A percentile compares a stretch with the other conserved stretches of the same genome.
phyloP scores from a whole-genome alignment of 1,140 invertebrate genomes.

The Drosophila varians region DNA sequence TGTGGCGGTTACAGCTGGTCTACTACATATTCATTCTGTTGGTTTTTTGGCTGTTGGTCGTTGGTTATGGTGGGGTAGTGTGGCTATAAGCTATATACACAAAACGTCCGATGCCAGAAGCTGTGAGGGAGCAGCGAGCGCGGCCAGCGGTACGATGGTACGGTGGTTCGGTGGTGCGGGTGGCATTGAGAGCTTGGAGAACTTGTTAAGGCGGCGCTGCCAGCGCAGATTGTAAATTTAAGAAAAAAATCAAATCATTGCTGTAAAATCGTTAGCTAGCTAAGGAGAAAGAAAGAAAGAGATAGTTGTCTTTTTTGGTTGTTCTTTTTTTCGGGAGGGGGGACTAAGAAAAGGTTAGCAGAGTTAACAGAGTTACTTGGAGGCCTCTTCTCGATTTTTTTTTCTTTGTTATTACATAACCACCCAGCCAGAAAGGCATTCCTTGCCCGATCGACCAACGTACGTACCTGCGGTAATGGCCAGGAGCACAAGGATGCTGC shows the following conservation, averaged over 20 bases:
- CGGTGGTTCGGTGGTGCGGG: constrained; percentile 29
- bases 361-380: constrained; percentile 28
- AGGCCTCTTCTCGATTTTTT: neutral
- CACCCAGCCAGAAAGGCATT: constrained; percentile 15
- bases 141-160: constrained; percentile 13
- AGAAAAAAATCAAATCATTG: constrained; percentile 84
- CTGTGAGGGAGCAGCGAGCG: constrained; percentile 22
- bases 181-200: constrained; percentile 66
- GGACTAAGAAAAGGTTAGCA: constrained; percentile 43
- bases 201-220: constrained; percentile 81
- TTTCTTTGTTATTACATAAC: constrained; percentile 56
- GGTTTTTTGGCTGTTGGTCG: constrained; percentile 19
- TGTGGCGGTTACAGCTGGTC: constrained; percentile 38
- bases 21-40: constrained; percentile 5
- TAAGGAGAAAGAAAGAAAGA: constrained; percentile 42
- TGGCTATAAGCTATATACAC: constrained; percentile 56
- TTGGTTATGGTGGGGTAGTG: constrained; percentile 38
- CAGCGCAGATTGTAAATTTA: constrained; percentile 71
- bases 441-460: constrained; percentile 12
- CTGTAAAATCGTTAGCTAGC: constrained; percentile 71
- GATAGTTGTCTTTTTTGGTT: constrained; percentile 31
- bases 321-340: constrained; percentile 15
- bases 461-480: constrained; percentile 66
- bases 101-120: constrained; percentile 41
- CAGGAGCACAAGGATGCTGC: constrained; percentile 58